These are phyloP conservation scores for Brassicogethes aeneus DNA, from an alignment of 2,888 invertebrate genomes.

Conservation along the genomic window DNA sequence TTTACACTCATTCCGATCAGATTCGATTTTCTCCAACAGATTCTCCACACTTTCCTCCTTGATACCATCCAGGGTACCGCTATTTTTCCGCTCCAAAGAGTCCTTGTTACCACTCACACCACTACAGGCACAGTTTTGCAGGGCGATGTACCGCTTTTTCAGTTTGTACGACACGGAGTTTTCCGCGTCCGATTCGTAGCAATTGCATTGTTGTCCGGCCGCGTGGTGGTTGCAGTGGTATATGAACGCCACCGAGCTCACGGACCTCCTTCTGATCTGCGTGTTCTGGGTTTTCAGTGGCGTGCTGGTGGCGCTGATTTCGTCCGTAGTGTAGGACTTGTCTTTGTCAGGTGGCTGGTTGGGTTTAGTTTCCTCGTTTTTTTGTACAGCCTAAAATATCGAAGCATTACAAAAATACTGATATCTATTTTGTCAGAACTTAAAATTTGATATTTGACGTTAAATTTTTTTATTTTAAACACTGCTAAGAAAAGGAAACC, in stretches of 20 bases:
- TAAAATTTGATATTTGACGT: no score
- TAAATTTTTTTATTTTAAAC: no score
- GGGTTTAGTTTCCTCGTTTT: constrained; percentile 13
- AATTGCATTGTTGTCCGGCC: constrained; percentile 41
- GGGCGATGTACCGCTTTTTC: constrained; percentile 39
- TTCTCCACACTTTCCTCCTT: constrained; percentile 43
- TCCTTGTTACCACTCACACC: constrained; percentile 20
- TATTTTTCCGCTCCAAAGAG: constrained; percentile 36
- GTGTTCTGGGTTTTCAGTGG: constrained; percentile 37
- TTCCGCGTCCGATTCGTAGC: constrained; percentile 40
- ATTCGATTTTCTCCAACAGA: constrained; percentile 40
- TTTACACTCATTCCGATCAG: constrained; percentile 46
- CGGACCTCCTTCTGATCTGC: constrained; percentile 40
- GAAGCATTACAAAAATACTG: no score
- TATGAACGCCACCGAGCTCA: constrained; percentile 41
- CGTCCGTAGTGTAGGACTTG: constrained; percentile 16
- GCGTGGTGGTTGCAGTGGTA: constrained; percentile 43
- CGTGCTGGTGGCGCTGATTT: constrained; percentile 38
- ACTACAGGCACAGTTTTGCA: constrained; percentile 30
- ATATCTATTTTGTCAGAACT: no score
- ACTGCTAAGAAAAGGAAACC: no score
- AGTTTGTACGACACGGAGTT: constrained; percentile 38
- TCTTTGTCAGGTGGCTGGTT: constrained; percentile 25
- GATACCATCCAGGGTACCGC: constrained; percentile 38
- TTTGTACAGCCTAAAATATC: constrained; percentile 13